Base-by-base conservation (phyloP, 2,113 vertebrate species). In the Platycercus adscitus region DNA sequence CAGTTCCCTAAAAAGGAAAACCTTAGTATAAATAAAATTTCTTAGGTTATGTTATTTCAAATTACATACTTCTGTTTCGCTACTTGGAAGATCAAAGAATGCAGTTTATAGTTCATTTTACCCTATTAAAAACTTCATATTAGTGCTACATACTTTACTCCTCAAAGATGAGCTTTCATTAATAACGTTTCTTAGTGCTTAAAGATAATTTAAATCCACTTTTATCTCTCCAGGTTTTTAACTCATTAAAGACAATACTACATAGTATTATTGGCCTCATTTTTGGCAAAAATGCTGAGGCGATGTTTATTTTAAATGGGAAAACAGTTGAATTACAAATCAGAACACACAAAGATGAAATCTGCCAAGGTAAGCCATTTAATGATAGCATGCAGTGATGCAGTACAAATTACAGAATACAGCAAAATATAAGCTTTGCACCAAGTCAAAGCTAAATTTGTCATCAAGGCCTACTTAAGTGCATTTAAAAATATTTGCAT, bases 1-100 rank as follows among this genome's bases (percentile, higher is more conserved):
- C 75, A 99, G 98, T 91, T 99, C 99, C 99, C 99, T 99, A 94
- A 70, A 88, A 98, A 98, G 66, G 77, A 89, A 97, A 97, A 94
- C 41, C 46, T 94, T 89, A 58, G 19, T 77, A 90, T 97, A 82
- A 97, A 92, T 96, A 96, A 89, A 78, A 80, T 50, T 88, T 76
- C 69, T 92, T 64, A 84, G 61, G 39, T 70, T 31, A 70, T 65
- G 92, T 95, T 63, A 68, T 46, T 91, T 91, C 43, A 92, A 82
- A 64, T 75, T 20, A 61, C 20, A 69, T 19, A 25, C 6, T 81
- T 82, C 35, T 46, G 11, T n/a, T 72, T 31, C 91, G 39, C 31
- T 66, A 66, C 37, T 52, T 82, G n/a, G 25, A 93, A 70, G 15
- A 89, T 37, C 10, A 69, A 91, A 82, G 19, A 73, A 75, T 14